Conservation (phyloP, 2,797 vertebrate species). For the Sebastiscus tertius region DNA sequence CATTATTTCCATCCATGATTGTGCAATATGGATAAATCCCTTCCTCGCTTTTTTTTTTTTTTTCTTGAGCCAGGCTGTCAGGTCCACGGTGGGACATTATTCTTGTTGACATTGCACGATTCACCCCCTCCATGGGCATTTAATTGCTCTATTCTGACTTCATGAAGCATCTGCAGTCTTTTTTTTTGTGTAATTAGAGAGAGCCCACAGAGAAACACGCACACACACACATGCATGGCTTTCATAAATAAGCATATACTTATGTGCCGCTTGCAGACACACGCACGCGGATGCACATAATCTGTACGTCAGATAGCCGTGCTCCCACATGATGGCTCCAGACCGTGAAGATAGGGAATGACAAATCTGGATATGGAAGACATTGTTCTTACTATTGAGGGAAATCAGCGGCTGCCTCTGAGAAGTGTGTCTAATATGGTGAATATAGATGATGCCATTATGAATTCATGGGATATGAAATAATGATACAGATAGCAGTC, state of each 20-base stretch:
- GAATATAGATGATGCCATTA: slow-evolving; percentile 70
- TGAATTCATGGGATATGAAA: slow-evolving; percentile 69
- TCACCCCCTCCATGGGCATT: slow-evolving; percentile 53
- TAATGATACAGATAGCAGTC: slow-evolving; percentile 67
- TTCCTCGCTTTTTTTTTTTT: slow-evolving; percentile 16
- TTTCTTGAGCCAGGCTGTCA: slow-evolving; percentile 42
- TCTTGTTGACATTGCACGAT: slow-evolving; percentile 62
- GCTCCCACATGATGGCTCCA: slow-evolving; percentile 42
- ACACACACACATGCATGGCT: slow-evolving; percentile 4
- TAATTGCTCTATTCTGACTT: slow-evolving; percentile 64
- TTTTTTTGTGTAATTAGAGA: slow-evolving; percentile 42
- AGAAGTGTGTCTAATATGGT: slow-evolving; percentile 71
- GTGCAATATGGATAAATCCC: slow-evolving; percentile 38
- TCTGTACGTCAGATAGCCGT: slow-evolving; percentile 43
- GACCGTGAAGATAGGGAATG: slow-evolving; percentile 47
- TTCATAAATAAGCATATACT: slow-evolving; percentile 36
- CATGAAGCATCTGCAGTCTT: slow-evolving; percentile 56
- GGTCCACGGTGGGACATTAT: slow-evolving; percentile 60
- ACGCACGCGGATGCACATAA: slow-evolving; percentile 36
- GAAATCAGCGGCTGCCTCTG: slow-evolving; percentile 43
- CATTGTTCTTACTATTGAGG: slow-evolving; percentile 49
- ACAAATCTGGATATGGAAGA: slow-evolving; percentile 60
- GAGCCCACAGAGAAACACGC: slow-evolving; percentile 18
- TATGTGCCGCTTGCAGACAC: slow-evolving; percentile 5
- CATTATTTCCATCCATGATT: slow-evolving; percentile 41